A percentile compares a stretch with the other conserved stretches of the same genome.
Conservation (phyloP, 2,888 invertebrate species). For the Axea sp. region DNA sequence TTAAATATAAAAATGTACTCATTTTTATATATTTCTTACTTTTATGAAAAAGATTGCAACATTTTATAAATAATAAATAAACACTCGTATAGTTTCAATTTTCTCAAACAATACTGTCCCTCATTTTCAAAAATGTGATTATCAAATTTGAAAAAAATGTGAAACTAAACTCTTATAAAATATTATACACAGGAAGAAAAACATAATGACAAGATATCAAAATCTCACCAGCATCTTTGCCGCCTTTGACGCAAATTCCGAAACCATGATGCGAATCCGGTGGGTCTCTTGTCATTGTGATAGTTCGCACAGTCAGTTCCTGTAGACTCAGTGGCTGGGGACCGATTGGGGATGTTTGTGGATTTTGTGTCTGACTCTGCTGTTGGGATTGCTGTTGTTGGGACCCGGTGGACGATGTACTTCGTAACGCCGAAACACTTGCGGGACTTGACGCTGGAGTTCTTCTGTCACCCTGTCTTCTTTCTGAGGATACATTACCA, state of each 20-base stretch:
- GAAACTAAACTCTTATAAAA: too few species aligned
- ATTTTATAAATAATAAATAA: too few species aligned
- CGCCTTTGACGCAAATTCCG: conserved; percentile 94
- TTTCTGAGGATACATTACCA: conserved; percentile 72
- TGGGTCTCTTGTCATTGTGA: conserved; percentile 91
- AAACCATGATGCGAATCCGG: conserved; percentile 91
- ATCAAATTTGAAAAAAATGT: too few species aligned
- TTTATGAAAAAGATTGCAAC: too few species aligned
- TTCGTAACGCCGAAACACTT: conserved; percentile 75
- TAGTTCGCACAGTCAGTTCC: conserved; percentile 89
- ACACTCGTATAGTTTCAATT: too few species aligned
- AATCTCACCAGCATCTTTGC: conserved; percentile 91
- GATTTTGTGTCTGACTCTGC: conserved; percentile 73
- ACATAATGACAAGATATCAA: too few species aligned
- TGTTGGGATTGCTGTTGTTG: conserved; percentile 61
- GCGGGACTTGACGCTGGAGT: conserved; percentile 90
- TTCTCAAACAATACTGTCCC: too few species aligned
- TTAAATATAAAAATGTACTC: too few species aligned
- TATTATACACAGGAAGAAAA: too few species aligned
- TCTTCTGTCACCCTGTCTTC: conserved; percentile 83
- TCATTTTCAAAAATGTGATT: too few species aligned
- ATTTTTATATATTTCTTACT: too few species aligned
- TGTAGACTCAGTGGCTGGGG: conserved; percentile 83
- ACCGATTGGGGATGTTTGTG: conserved; percentile 79
- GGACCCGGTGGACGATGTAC: conserved; percentile 57